phyloP scores from a whole-genome alignment of 1,140 invertebrate genomes.

The Formica exsecta region DNA sequence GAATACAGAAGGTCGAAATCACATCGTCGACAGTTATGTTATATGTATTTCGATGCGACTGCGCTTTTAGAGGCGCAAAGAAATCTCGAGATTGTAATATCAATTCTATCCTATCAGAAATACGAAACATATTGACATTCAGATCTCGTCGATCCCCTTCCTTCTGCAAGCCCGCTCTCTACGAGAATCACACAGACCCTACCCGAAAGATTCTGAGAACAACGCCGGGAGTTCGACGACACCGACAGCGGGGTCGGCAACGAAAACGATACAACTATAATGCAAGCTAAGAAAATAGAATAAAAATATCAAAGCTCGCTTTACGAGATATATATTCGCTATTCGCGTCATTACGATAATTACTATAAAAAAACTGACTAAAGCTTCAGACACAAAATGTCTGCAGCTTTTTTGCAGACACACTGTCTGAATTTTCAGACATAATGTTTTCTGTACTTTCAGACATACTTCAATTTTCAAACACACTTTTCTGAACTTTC shows the following conservation, averaged over 20 bases:
- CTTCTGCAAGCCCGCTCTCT: not conserved
- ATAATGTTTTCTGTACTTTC: too few relatives aligned
- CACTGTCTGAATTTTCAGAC: too few relatives aligned
- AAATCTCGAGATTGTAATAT: not conserved
- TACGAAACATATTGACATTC: conserved; percentile 15
- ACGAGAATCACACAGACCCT: conserved; percentile 16
- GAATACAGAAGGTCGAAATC: not conserved
- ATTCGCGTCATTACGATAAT: conserved; percentile 46
- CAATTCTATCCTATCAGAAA: not conserved
- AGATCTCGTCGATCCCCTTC: conserved; percentile 23
- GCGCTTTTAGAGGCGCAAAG: not conserved
- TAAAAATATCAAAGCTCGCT: not conserved
- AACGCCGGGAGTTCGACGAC: conserved; percentile 42
- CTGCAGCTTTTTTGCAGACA: too few relatives aligned
- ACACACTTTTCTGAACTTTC: too few relatives aligned
- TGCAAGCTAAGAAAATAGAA: conserved; percentile 30
- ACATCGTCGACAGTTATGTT: not conserved
- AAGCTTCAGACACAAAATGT: too few relatives aligned
- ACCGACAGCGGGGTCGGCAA: not conserved
- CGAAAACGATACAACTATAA: conserved; percentile 20
- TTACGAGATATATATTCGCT: not conserved
- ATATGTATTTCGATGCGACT: not conserved
- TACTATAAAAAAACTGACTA: too few relatives aligned
- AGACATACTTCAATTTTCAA: too few relatives aligned
- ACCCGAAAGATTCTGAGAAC: conserved; percentile 46